A percentile compares a stretch with the other conserved stretches of the same genome.
Evolutionary conservation across 2,797 vertebrate species (phyloP).

Genomic region (Catostomus latipinnis): DNA sequence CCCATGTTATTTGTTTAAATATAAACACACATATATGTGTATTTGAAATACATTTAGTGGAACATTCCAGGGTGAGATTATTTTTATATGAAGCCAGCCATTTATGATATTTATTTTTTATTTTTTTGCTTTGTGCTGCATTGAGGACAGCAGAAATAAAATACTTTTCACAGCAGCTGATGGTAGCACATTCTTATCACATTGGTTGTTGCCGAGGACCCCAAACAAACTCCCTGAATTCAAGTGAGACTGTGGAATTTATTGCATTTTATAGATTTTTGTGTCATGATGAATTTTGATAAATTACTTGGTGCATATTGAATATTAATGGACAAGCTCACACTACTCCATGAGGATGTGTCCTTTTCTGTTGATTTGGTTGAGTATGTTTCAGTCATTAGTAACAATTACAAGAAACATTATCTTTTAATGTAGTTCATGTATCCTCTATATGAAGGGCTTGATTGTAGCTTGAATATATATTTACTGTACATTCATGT

Average conservation of each 20-base stretch:
- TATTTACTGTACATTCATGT: no score
- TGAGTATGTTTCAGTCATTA: background rate
- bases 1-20: background rate
- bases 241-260: conserved; percentile 14
- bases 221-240: conserved; percentile 28
- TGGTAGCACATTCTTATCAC: conserved; percentile 32
- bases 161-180: conserved; percentile 2
- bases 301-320: background rate
- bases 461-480: background rate
- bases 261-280: conserved; percentile 37
- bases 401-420: conserved; percentile 3
- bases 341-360: no score
- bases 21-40: background rate
- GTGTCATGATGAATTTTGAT: conserved; percentile 31
- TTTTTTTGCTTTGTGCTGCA: conserved; percentile 4
- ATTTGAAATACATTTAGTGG: background rate
- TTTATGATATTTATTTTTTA: background rate
- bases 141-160: conserved; percentile 17
- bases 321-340: no score
- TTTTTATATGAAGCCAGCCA: conserved; percentile 11
- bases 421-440: conserved; percentile 15
- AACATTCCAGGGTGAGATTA: background rate
- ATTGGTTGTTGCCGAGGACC: conserved; percentile 10
- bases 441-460: background rate
- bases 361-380: no score